These are phyloP conservation scores for Nerophis ophidion DNA, from an alignment of 2,113 vertebrate genomes.

Conservation along the genomic window DNA sequence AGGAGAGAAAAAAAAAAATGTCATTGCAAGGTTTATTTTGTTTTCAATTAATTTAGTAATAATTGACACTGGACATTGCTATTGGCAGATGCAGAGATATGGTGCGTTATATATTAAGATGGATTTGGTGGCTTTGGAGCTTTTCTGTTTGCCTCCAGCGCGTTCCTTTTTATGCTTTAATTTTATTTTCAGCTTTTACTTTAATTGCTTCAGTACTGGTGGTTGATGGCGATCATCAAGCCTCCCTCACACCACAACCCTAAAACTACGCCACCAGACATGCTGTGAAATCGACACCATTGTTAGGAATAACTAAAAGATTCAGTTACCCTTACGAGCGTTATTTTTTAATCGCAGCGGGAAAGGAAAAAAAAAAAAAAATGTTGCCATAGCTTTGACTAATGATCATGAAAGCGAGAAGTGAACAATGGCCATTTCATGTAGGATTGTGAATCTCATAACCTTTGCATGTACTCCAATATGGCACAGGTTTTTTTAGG, in stretches of 20 bases:
- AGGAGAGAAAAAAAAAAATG: conserved; percentile 48
- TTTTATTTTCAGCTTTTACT: conserved; percentile 71
- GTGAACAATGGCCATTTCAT: conserved; percentile 77
- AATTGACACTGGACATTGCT: conserved; percentile 91
- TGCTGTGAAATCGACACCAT: conserved; percentile 88
- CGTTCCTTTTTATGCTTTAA: conserved; percentile 62
- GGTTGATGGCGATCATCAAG: conserved; percentile 69
- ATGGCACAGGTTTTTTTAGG: conserved; percentile 93
- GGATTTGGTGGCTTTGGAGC: conserved; percentile 74
- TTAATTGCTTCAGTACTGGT: conserved; percentile 90
- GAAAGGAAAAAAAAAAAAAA: conserved; percentile 67
- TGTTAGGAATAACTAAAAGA: conserved; percentile 64
- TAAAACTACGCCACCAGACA: conserved; percentile 79
- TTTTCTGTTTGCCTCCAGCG: conserved; percentile 87
- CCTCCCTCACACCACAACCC: conserved; percentile 64
- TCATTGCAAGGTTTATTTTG: conserved; percentile 56
- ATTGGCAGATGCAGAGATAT: conserved; percentile 81
- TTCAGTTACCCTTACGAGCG: conserved; percentile 74
- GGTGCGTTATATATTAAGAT: conserved; percentile 69
- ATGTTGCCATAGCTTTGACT: conserved; percentile 77
- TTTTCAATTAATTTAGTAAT: conserved; percentile 80
- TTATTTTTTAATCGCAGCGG: conserved; percentile 66
- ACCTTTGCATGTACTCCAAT: conserved; percentile 94
- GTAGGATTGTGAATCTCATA: conserved; percentile 66
- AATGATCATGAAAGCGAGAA: conserved; percentile 55